Evolutionary conservation across 1,140 invertebrate genomes (phyloP), one percentile per base, ranked within the genome.

Genomic region (Drosophila navojoa): DNA sequence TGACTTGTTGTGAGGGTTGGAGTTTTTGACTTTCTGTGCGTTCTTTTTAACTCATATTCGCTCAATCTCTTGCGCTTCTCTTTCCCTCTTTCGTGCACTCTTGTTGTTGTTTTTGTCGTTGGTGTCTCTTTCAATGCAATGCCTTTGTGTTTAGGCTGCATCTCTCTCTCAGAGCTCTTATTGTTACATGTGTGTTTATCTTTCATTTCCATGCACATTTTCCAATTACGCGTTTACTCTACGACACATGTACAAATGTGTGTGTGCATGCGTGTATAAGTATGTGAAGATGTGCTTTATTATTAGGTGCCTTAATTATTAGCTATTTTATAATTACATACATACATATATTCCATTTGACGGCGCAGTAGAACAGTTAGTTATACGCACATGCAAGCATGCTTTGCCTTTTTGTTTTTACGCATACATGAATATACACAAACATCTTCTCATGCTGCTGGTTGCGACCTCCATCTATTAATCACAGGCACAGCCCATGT

Each of bases 1-100:
- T 86, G 78, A 80, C 76, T 78, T 79, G 86, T 77, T 74, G 69
- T 82, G 82, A 87, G 82, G 82, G 82, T 86, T 86, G 82, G 82
- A 86, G 82, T 87, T 76, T 81, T 78, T 75, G 76, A 77, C 76
- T 86, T 77, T 81, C 66, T 82, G 69, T 79, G 74, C 76, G 63
- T 81, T 82, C 71, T 81, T 81, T 86, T 71, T 76, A 64, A 50
- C 61, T 80, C 45, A 67, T 50, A 60, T 61, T 75, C 74, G 64
- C 50, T 66, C 50, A 57, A 63, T 67, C 73, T 77, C 54, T 74
- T 55, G 47, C 38, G 29, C 50, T 64, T 80, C 73, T 61, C 68
- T 73, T 58, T 35, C 38, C 29, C 16, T 50, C 40, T 47, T 11
- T 2, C 35, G 67, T 49, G 49, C 45, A 7, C 44, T 49, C 13